Conservation (phyloP, 2,888 invertebrate species). For the Hedychridium roseum region DNA sequence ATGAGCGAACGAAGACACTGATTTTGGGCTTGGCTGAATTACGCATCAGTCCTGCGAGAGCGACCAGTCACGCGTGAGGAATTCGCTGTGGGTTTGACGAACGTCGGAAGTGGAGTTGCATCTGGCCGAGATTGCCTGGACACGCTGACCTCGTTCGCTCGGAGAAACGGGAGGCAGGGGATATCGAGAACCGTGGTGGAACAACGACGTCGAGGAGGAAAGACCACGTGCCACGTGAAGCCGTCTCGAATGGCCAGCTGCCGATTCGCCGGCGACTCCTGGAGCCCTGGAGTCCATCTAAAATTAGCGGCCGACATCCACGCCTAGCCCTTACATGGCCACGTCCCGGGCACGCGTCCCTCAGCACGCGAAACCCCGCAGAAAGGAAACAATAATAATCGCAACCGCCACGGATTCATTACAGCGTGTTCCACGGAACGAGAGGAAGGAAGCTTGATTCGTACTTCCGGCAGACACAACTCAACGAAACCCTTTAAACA, state of each 20-base stretch:
- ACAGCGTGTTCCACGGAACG: too few species aligned
- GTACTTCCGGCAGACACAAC: too few species aligned
- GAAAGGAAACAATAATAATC: constrained; percentile 42
- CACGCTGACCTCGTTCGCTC: constrained; percentile 28
- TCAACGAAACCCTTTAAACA: too few species aligned
- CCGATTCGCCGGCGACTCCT: constrained; percentile 48
- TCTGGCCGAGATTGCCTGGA: constrained; percentile 30
- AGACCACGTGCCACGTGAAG: constrained; percentile 42
- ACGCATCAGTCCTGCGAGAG: not conserved
- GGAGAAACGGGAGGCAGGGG: constrained; percentile 22
- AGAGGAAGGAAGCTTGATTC: too few species aligned
- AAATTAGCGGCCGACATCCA: constrained; percentile 50
- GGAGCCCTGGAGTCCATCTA: constrained; percentile 49
- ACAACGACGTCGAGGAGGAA: constrained; percentile 27
- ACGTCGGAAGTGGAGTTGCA: constrained; percentile 20
- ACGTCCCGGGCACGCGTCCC: constrained; percentile 31
- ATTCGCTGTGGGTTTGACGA: constrained; percentile 10
- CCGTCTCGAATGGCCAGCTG: constrained; percentile 54
- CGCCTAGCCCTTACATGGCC: constrained; percentile 44
- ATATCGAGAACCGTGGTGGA: constrained; percentile 1
- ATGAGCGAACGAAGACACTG: too few species aligned
- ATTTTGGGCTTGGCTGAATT: too few species aligned
- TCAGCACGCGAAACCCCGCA: constrained; percentile 3
- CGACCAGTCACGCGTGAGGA: not conserved
- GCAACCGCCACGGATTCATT: constrained; percentile 6